Base-by-base conservation (phyloP, 2,113 vertebrate genomes). In the Rafetus swinhoei region DNA sequence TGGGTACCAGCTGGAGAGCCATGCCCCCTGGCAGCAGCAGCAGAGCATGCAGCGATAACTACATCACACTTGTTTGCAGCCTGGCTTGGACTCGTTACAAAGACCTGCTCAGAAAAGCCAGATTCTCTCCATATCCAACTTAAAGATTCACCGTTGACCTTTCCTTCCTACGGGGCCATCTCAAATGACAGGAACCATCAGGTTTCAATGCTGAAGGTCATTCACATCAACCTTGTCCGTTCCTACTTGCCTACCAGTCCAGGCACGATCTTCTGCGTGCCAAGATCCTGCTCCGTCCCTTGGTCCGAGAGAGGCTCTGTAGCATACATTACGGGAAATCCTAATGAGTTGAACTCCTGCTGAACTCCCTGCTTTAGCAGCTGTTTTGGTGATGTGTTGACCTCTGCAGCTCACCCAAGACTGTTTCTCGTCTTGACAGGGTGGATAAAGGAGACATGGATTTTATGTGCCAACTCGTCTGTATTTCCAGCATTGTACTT, bases 321-420 rank as follows among this genome's bases (percentile, higher is more conserved):
- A 62, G 79, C 65, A 95, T 87, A 92, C 87, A 92, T 90, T 95
- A 96, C 85, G 87, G 29, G 13, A 95, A 97, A 97, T 97, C 96
- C 89, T 97, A 97, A 98, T 91, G 85, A 96, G 95, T 84, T 97
- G 97, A 95, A 97, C 95, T 97, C 2, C 0, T 84, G 92, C 82
- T 97, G 96, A 96, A 95, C 92, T 97, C 95, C 93, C 94, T 97
- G 88, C 90, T 95, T 96, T 77, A 94, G 93, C 87, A 95, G 94
- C 87, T 96, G 86, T 81, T 95, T 92, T 93, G 94, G 94, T 97
- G 96, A 97, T 96, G 94, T 96, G 97, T 96, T 97, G 96, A 97
- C 96, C 95, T 95, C 90, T 92, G 87, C 86, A 92, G 87, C 93
- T 95, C 95, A 94, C 89, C 96, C 94, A 94, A 79, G 90, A 93